A percentile compares a stretch with the other conserved stretches of the same genome.
Conservation (phyloP, 2,113 vertebrate genomes). For the Oxygymnocypris stewartii region DNA sequence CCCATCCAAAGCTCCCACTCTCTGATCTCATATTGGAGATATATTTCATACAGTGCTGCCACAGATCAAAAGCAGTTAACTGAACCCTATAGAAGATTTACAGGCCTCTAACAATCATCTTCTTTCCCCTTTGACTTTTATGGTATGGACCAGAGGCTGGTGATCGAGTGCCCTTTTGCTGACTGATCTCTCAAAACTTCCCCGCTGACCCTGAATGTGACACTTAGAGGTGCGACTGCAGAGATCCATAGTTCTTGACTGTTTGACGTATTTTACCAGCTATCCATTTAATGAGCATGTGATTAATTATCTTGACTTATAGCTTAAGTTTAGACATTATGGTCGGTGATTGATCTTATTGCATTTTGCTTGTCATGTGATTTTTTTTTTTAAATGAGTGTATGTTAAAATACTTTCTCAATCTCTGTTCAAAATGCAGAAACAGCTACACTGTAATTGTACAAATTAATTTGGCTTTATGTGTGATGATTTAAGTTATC, state of each 20-base stretch:
- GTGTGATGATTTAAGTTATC: background rate
- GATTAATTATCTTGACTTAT: background rate
- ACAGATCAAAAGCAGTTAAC: constrained; percentile 54
- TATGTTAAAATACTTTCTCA: background rate
- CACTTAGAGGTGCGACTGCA: constrained; percentile 6
- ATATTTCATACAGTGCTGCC: constrained; percentile 48
- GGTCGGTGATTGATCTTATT: background rate
- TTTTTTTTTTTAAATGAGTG: background rate
- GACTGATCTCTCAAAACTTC: constrained; percentile 41
- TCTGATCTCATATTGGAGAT: constrained; percentile 45
- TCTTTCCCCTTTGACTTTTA: constrained; percentile 53
- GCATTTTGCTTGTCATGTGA: background rate
- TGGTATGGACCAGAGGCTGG: constrained; percentile 36
- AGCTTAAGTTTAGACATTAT: background rate
- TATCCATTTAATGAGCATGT: background rate
- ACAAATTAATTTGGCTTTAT: background rate
- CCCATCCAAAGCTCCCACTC: constrained; percentile 6
- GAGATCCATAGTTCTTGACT: constrained; percentile 38
- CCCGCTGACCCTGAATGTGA: constrained; percentile 13
- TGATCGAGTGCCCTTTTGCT: constrained; percentile 32
- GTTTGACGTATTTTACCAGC: constrained; percentile 53
- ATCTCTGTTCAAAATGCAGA: background rate
- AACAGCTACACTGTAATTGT: background rate
- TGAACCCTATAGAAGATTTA: constrained; percentile 50
- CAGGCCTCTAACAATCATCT: constrained; percentile 33